phyloP scores from a whole-genome alignment of 2,888 invertebrate genomes.

The Melieria omissa region DNA sequence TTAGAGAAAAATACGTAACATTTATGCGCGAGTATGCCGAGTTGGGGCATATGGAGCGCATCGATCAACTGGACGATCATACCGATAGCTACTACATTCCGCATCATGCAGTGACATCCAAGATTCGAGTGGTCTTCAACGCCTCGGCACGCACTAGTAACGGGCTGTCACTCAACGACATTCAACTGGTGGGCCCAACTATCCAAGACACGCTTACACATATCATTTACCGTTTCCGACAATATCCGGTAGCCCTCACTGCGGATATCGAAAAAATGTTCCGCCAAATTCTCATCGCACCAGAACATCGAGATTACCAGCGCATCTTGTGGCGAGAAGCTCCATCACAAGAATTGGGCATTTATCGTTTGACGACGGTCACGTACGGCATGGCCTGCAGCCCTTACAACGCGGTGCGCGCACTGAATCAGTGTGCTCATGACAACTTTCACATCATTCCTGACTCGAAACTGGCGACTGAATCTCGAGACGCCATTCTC shows the following conservation, averaged over 20 bases:
- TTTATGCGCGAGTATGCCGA: constrained; percentile 31
- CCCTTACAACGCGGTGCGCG: too few species aligned
- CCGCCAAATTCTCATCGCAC: constrained; percentile 19
- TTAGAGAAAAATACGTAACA: constrained; percentile 13
- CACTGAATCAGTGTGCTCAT: too few species aligned
- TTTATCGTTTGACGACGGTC: constrained; percentile 25
- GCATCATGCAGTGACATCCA: constrained; percentile 18
- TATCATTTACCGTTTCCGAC: constrained; percentile 24
- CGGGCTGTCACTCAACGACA: constrained; percentile 30
- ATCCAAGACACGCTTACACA: constrained; percentile 28
- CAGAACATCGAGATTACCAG: neutral
- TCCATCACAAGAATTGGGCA: neutral
- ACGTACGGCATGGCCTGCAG: neutral
- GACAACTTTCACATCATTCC: too few species aligned
- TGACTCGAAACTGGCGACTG: too few species aligned
- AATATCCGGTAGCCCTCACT: constrained; percentile 13
- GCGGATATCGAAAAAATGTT: constrained; percentile 35
- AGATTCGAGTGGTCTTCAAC: constrained; percentile 34
- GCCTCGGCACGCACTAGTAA: constrained; percentile 19
- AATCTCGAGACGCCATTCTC: neutral
- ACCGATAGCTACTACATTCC: constrained; percentile 26
- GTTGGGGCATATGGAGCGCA: constrained; percentile 30
- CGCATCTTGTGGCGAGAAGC: constrained; percentile 18
- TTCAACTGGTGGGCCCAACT: constrained; percentile 24
- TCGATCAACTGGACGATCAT: constrained; percentile 27